These are phyloP conservation scores for Acanthosepion esculentum DNA, from an alignment of 2,888 invertebrate genomes.

Conservation along the genomic window DNA sequence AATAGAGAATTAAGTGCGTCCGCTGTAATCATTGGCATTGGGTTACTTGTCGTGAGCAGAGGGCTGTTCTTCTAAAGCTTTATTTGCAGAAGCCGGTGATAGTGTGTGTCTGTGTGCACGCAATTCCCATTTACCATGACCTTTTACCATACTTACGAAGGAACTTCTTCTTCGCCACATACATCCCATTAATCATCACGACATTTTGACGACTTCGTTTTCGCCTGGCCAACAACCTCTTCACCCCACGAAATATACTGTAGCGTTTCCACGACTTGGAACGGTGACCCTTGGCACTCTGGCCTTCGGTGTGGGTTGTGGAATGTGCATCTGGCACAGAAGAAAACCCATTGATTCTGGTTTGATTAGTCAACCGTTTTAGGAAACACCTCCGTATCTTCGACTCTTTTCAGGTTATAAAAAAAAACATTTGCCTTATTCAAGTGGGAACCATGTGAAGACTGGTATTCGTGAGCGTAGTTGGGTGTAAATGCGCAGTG, in stretches of 20 bases:
- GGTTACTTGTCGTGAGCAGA: background rate
- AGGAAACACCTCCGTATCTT: slow-evolving; percentile 12
- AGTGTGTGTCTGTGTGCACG: background rate
- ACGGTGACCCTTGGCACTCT: background rate
- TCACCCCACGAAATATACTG: background rate
- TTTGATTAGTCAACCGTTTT: slow-evolving; percentile 8
- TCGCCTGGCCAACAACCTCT: background rate
- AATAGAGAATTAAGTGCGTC: background rate
- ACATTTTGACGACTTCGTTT: background rate
- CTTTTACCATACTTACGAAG: background rate
- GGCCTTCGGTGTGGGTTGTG: background rate
- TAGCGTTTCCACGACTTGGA: slow-evolving; percentile 33
- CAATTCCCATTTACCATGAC: background rate
- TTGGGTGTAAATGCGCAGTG: background rate
- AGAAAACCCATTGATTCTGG: slow-evolving; percentile 1
- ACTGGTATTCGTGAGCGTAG: background rate
- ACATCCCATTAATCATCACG: background rate
- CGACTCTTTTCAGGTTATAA: background rate
- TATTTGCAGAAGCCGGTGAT: background rate
- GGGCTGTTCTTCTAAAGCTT: background rate
- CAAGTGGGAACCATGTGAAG: background rate
- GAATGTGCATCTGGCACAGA: background rate
- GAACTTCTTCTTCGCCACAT: background rate
- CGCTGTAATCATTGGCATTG: background rate
- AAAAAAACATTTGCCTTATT: background rate